Base-by-base conservation (phyloP, 2,888 invertebrate species). In the Xylota segnis region DNA sequence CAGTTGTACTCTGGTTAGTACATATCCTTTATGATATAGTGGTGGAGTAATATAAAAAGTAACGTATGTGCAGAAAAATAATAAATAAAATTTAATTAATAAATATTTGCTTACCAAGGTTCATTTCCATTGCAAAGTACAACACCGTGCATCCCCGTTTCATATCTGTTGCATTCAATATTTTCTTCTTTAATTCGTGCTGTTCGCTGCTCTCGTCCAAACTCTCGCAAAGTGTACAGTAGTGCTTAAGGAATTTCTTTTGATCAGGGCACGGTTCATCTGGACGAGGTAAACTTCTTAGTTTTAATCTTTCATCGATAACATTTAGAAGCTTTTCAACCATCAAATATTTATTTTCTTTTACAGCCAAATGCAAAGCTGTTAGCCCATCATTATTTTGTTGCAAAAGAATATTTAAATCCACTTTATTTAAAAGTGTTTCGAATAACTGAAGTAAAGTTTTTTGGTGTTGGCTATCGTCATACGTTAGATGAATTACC, bases 351-450 rank as follows among this genome's bases (percentile, higher is more conserved):
- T 89, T 89, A 83, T 91, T 89, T 18, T 90, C 87, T 0, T 90
- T 89, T 0, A 91, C 88, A 0, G 91, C 91, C 23, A 91, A 66
- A 45, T 92, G 92, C 0, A 92, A 34, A 0, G 90, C 89, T 0
- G 91, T 90, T 27, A 91, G 89, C 1, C 92, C 92, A 71, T 90
- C 90, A 75, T 92, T 89, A 40, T 92, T 92, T 9, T 81, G 86
- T 29, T 88, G 75, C 7, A 89, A 75, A 0, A 92, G 65, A 34
- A 90, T 63, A 56, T 90, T 87, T 7, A 90, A 87, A 47, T 91
- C 90, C 2, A 91, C 87, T 2, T 75, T 61, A 2, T 87, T 72
- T 87, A 91, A 87, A 5, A 92, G 79, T 4, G 88, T 77, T 7
- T 87, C 83, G 27, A 92, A 68, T 0, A 90, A 89, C 45, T 89